Evolutionary conservation across 2,113 vertebrate species (phyloP).

Genomic region (Thalassarche chlororhynchos): DNA sequence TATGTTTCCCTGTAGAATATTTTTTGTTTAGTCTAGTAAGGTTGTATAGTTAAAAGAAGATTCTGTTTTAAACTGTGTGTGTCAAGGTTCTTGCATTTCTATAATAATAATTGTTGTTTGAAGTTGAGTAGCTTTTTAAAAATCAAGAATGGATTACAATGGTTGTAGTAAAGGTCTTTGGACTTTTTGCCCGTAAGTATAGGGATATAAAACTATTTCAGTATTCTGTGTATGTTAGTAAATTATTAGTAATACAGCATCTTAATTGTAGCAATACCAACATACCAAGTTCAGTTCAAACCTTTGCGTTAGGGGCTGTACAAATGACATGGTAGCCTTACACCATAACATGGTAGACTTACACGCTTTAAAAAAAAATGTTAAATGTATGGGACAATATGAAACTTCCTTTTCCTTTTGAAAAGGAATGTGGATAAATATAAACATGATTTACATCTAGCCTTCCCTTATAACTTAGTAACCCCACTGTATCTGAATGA

Average conservation of each 20-base stretch:
- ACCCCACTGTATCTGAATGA: background rate
- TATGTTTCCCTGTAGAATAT: conserved; percentile 23
- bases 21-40: background rate
- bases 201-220: background rate
- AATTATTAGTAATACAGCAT: background rate
- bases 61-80: background rate
- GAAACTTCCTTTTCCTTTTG: background rate
- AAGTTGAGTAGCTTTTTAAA: background rate
- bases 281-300: background rate
- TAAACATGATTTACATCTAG: background rate
- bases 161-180: background rate
- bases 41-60: background rate
- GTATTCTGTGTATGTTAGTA: background rate
- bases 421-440: background rate
- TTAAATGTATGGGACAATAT: background rate
- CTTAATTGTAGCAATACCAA: background rate
- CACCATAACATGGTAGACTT: background rate
- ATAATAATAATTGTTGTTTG: background rate
- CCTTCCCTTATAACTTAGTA: background rate
- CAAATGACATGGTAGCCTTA: background rate
- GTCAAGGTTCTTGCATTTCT: background rate
- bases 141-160: background rate
- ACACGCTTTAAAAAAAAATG: fast-evolving
- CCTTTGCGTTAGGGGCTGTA: background rate
- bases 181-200: background rate